phyloP scores from a whole-genome alignment of 1,140 invertebrate genomes.

The Macrotrachela quadricornifera region DNA sequence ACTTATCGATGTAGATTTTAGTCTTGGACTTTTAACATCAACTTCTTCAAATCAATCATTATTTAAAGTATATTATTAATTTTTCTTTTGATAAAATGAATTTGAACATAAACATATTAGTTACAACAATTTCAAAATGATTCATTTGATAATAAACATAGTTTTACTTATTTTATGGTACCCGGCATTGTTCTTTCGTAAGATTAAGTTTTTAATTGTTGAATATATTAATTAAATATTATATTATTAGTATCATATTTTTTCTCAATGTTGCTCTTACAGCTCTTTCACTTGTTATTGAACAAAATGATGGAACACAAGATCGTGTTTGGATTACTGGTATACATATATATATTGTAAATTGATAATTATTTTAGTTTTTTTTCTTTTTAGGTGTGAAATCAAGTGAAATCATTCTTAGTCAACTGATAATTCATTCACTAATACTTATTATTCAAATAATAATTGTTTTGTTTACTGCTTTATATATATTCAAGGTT shows the following conservation, averaged over 20 bases:
- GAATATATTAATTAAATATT: background rate
- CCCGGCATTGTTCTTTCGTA: slow-evolving; percentile 71
- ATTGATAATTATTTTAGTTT: background rate
- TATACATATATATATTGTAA: background rate
- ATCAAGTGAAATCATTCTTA: background rate
- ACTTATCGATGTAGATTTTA: no score
- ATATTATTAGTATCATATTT: slow-evolving; percentile 47
- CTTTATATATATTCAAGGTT: slow-evolving; percentile 1
- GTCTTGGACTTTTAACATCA: no score
- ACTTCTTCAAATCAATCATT: no score
- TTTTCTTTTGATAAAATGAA: no score
- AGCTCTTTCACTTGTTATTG: slow-evolving; percentile 70
- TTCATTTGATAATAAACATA: slow-evolving; percentile 43
- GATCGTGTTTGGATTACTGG: slow-evolving; percentile 17
- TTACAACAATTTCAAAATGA: slow-evolving; percentile 62
- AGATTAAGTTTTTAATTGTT: background rate
- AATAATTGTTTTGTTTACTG: background rate
- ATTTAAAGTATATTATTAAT: no score
- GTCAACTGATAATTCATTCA: slow-evolving; percentile 4
- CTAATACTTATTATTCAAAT: slow-evolving; percentile 3
- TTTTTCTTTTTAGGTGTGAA: background rate
- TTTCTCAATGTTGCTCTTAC: slow-evolving; percentile 83
- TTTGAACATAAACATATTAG: slow-evolving; percentile 32
- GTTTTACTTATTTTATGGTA: slow-evolving; percentile 80
- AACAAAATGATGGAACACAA: slow-evolving; percentile 36